Conservation (phyloP, 2,797 vertebrate species). For the Glyptemys insculpta region DNA sequence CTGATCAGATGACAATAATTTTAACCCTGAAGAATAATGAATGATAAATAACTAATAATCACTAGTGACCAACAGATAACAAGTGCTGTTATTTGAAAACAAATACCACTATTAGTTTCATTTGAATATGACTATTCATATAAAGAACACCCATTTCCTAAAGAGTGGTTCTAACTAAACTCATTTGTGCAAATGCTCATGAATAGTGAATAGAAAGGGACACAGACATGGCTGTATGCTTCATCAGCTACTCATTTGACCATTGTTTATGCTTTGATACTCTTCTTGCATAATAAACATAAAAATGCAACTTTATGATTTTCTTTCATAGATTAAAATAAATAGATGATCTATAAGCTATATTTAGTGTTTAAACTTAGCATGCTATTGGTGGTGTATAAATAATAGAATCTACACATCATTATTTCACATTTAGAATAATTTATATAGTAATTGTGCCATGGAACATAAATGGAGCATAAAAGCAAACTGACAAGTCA, state of each 20-base stretch:
- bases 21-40: background rate
- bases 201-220: background rate
- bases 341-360: background rate
- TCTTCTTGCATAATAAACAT: background rate
- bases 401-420: background rate
- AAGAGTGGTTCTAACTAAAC: background rate
- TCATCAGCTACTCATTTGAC: background rate
- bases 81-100: background rate
- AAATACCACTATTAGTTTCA: background rate
- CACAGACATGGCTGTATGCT: background rate
- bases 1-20: background rate
- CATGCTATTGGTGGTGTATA: background rate
- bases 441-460: background rate
- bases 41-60: constrained; percentile 17
- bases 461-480: background rate
- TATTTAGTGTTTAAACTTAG: background rate
- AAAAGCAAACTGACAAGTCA: background rate
- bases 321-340: background rate
- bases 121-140: background rate
- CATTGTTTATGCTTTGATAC: background rate
- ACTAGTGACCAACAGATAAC: background rate
- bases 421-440: background rate
- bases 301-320: background rate
- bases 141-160: background rate
- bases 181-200: background rate